phyloP scores from a whole-genome alignment of 2,888 invertebrate genomes.

The Drosophila cracens region DNA sequence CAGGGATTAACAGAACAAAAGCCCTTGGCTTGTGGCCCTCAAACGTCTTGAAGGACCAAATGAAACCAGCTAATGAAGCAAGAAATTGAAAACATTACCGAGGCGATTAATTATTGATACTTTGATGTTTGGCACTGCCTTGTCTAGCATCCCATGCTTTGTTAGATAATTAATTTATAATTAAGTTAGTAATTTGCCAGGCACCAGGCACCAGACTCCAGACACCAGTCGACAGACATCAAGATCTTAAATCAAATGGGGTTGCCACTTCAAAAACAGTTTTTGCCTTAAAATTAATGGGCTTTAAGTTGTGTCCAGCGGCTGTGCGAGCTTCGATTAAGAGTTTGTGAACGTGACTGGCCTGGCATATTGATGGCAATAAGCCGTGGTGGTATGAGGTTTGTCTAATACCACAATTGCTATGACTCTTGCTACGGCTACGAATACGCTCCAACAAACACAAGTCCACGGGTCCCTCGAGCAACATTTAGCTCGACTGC shows the following conservation, averaged over 20 bases:
- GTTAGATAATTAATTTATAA: conserved; percentile 76
- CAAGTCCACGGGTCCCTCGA: conserved; percentile 26
- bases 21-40: conserved; percentile 16
- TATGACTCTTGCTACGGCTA: not conserved
- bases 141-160: conserved; percentile 50
- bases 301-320: conserved; percentile 65
- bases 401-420: conserved; percentile 24
- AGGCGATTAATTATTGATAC: conserved; percentile 80
- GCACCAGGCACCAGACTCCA: conserved; percentile 1
- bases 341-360: conserved; percentile 70
- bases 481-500: conserved; percentile 36
- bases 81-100: conserved; percentile 79
- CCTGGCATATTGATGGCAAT: conserved; percentile 64
- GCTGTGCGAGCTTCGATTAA: conserved; percentile 63
- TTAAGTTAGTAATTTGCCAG: conserved; percentile 71
- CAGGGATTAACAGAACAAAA: conserved; percentile 48
- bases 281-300: conserved; percentile 46
- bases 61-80: conserved; percentile 75
- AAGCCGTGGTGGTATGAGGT: not conserved
- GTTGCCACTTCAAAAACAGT: conserved; percentile 38
- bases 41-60: conserved; percentile 50
- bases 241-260: conserved; percentile 15
- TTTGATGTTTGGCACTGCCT: conserved; percentile 65
- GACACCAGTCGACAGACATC: conserved; percentile 15
- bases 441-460: conserved; percentile 8